Percentiles rank a stretch among this genome's conserved stretches.
These are phyloP conservation scores for Vidua chalybeata DNA, from an alignment of 2,113 vertebrate genomes.

Conservation along the genomic window DNA sequence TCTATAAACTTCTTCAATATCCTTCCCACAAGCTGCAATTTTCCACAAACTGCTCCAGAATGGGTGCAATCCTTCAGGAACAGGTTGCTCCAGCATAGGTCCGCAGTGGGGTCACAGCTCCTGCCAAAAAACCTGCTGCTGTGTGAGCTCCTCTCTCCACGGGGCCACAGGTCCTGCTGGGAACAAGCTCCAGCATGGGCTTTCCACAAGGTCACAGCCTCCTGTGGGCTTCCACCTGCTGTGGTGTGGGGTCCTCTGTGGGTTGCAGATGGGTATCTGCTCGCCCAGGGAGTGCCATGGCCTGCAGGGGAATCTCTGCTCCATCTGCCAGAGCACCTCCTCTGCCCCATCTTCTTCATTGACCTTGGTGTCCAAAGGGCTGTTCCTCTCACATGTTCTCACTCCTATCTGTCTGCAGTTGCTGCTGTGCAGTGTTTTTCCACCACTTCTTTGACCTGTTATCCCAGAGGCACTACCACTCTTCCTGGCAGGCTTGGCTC, in stretches of 20 bases:
- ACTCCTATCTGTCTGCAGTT: neutral
- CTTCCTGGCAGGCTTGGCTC: neutral
- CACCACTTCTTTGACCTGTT: neutral
- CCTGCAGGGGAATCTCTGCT: neutral
- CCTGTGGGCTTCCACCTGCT: neutral
- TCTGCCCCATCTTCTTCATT: neutral
- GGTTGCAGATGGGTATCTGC: neutral
- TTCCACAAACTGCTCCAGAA: neutral
- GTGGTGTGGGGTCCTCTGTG: neutral
- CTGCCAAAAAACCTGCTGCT: neutral
- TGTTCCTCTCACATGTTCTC: neutral
- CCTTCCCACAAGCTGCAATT: neutral
- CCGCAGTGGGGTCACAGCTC: neutral
- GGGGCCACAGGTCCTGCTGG: neutral
- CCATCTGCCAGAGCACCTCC: neutral
- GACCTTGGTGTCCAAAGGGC: neutral
- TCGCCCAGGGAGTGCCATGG: neutral
- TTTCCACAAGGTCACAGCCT: neutral
- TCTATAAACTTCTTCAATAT: neutral
- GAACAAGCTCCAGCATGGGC: neutral
- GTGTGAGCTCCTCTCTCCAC: neutral
- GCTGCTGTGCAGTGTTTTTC: neutral
- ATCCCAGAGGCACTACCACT: neutral
- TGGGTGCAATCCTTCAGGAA: neutral
- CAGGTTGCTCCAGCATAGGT: neutral